Evolutionary conservation across 2,888 invertebrate species (phyloP).

Genomic region (Tachystola acroxantha): DNA sequence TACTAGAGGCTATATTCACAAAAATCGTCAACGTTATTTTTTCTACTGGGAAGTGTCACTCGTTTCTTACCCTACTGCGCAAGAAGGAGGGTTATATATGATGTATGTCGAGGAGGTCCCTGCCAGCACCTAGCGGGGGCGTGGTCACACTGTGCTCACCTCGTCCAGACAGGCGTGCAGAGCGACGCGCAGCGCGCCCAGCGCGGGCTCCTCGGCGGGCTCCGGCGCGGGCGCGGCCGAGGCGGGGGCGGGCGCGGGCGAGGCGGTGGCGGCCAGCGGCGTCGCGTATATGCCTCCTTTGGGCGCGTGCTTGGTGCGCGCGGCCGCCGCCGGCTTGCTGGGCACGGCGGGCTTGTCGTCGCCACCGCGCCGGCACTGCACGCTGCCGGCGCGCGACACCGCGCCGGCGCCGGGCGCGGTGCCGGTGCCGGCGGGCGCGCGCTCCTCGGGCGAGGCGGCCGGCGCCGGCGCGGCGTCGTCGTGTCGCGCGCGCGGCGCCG

Average conservation of each 20-base stretch:
- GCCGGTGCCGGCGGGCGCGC: constrained; percentile 10
- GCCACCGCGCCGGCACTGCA: constrained; percentile 36
- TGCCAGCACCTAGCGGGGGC: too few species aligned
- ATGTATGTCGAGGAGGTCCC: too few species aligned
- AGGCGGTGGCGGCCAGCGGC: constrained; percentile 74
- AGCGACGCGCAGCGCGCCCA: constrained; percentile 77
- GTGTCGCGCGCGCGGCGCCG: constrained; percentile 71
- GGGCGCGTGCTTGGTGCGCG: constrained; percentile 77
- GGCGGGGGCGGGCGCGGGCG: constrained; percentile 33
- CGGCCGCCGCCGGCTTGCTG: constrained; percentile 79
- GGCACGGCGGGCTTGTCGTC: constrained; percentile 82
- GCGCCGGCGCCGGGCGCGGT: constrained; percentile 12
- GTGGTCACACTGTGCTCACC: constrained; percentile 26
- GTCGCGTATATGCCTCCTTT: constrained; percentile 87
- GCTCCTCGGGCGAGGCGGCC: constrained; percentile 45
- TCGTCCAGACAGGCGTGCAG: constrained; percentile 76
- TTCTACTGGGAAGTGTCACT: too few species aligned
- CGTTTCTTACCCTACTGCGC: too few species aligned
- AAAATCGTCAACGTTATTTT: too few species aligned
- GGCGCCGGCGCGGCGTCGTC: constrained; percentile 44
- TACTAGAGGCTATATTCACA: too few species aligned
- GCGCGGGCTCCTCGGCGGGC: constrained; percentile 56
- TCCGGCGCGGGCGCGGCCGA: constrained; percentile 58
- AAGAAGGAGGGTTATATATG: too few species aligned
- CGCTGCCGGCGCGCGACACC: constrained; percentile 28